Conservation (phyloP, 2,888 invertebrate species). For the Parnassius glacialis region DNA sequence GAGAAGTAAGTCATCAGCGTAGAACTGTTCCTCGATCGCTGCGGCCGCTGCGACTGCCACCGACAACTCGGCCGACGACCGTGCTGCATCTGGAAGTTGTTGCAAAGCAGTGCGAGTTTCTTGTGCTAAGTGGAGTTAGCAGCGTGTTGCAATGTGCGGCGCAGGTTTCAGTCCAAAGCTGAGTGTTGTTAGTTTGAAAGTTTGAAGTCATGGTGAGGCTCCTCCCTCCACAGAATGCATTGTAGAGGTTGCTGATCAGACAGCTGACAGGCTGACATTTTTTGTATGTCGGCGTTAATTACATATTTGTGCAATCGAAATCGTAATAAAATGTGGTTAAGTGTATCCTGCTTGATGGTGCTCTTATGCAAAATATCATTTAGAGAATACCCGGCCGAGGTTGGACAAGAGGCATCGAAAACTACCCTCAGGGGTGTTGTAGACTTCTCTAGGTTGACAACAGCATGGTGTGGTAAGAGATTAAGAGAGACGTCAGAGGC, state of each 20-base stretch:
- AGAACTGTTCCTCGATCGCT: neutral
- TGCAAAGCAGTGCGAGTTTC: neutral
- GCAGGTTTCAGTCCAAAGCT: conserved; percentile 28
- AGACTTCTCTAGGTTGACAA: too few relatives aligned
- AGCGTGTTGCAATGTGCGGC: conserved; percentile 24
- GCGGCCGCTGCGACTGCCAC: neutral
- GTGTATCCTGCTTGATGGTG: conserved; percentile 19
- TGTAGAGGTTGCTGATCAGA: neutral
- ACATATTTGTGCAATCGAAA: conserved; percentile 22
- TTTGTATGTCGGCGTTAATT: neutral
- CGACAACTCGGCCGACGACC: too few relatives aligned
- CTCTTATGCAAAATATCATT: conserved; percentile 26
- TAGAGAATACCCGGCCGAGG: too few relatives aligned
- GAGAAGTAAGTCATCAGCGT: neutral
- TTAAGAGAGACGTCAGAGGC: too few relatives aligned
- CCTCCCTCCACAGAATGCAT: conserved; percentile 25
- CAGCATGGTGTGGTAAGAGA: too few relatives aligned
- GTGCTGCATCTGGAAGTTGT: too few relatives aligned
- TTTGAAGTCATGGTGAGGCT: conserved; percentile 15
- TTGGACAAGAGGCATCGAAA: too few relatives aligned
- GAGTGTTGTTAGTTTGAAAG: conserved; percentile 25
- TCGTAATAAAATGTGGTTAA: conserved; percentile 21
- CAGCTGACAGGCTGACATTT: neutral
- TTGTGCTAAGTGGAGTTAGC: too few relatives aligned
- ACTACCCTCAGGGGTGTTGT: too few relatives aligned